Percentiles rank a stretch among this genome's conserved stretches.
Evolutionary conservation across 92 coral and sea anemone species (phyloP).

Genomic region (Isaurus tuberculatus): DNA sequence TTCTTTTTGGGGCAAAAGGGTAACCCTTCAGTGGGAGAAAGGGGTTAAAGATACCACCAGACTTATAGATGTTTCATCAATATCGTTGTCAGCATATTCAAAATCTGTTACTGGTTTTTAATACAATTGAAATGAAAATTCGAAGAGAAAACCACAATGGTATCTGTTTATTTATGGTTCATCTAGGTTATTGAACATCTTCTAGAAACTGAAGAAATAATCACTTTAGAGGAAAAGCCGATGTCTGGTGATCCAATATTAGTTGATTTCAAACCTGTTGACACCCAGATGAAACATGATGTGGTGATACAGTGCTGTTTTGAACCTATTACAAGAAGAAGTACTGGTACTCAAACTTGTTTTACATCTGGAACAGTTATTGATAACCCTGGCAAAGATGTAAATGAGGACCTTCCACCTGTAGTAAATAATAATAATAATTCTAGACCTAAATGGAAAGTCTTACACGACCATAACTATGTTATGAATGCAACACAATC

Average conservation of each 20-base stretch:
- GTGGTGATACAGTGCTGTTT: not conserved
- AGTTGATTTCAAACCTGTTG: not conserved
- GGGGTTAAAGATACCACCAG: not conserved
- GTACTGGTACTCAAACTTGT: not conserved
- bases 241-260: not conserved
- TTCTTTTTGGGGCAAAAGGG: too few species aligned
- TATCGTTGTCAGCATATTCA: not conserved
- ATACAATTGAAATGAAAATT: not conserved
- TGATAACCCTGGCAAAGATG: not conserved
- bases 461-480: not conserved
- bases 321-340: not conserved
- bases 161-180: not conserved
- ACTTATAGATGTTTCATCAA: not conserved
- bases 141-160: not conserved
- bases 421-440: not conserved
- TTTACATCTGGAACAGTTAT: not conserved
- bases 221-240: not conserved
- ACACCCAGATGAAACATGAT: slow-evolving; percentile 3
- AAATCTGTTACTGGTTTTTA: not conserved
- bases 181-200: not conserved
- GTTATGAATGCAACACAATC: not conserved
- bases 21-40: too few species aligned
- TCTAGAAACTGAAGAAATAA: not conserved
- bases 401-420: not conserved
- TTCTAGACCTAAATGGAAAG: not conserved